phyloP scores from a whole-genome alignment of 2,888 invertebrate genomes.

The Macrosiphum euphorbiae region DNA sequence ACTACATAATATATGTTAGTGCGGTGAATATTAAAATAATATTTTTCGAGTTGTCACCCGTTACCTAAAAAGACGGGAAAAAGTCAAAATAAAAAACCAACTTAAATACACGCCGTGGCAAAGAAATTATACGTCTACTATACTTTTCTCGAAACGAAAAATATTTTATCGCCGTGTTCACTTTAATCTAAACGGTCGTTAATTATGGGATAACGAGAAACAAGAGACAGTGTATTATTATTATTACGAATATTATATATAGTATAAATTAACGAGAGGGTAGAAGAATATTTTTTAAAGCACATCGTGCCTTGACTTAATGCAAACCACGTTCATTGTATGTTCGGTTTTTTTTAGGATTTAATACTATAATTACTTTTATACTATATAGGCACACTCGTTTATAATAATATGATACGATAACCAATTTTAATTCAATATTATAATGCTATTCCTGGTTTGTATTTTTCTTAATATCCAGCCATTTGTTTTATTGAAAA shows the following conservation, averaged over 20 bases:
- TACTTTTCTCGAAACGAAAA: background rate
- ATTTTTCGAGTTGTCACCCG: background rate
- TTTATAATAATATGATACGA: background rate
- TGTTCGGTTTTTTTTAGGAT: background rate
- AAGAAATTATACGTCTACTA: background rate
- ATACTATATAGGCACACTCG: background rate
- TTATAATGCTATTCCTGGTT: background rate
- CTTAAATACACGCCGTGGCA: background rate
- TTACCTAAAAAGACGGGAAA: background rate
- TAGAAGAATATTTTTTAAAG: background rate
- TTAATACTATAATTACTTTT: background rate
- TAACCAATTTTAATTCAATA: background rate
- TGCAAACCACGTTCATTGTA: background rate
- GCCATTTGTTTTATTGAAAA: background rate
- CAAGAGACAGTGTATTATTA: background rate
- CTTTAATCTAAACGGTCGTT: background rate
- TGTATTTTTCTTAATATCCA: background rate
- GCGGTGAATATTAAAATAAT: background rate
- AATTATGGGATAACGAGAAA: background rate
- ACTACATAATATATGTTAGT: background rate
- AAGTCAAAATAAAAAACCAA: background rate
- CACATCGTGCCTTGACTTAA: background rate
- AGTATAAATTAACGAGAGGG: background rate
- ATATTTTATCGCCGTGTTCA: background rate
- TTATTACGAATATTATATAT: background rate